A percentile compares a stretch with the other conserved stretches of the same genome.
Conservation (phyloP, 2,797 vertebrate genomes). For the Parauchenoglanis ngamensis region DNA sequence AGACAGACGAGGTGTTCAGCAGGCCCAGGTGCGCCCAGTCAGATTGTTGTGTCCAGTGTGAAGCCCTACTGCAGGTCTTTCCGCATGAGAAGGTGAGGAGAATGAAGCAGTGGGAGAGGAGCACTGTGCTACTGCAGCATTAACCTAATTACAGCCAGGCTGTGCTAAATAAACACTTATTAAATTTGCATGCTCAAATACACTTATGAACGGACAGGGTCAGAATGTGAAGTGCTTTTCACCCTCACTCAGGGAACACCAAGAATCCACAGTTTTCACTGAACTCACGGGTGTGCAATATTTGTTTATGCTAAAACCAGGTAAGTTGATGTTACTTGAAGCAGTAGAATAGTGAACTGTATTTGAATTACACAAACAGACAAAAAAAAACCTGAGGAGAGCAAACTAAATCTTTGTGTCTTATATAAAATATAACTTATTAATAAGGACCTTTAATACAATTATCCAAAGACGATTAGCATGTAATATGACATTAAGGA, state of each 20-base stretch:
- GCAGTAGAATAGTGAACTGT: neutral
- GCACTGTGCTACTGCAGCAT: constrained; percentile 54
- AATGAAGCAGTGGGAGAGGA: constrained; percentile 57
- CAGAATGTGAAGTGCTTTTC: constrained; percentile 31
- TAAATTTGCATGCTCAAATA: constrained; percentile 66
- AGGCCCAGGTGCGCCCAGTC: constrained; percentile 38
- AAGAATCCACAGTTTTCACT: constrained; percentile 15
- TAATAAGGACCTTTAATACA: neutral
- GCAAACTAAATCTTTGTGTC: neutral
- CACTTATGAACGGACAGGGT: constrained; percentile 50
- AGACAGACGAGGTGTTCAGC: constrained; percentile 44
- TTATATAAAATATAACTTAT: neutral
- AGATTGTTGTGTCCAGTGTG: constrained; percentile 39
- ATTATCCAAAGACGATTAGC: neutral
- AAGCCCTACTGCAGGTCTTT: constrained; percentile 54
- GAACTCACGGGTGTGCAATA: neutral
- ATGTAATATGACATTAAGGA: neutral
- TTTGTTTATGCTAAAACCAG: constrained; percentile 13
- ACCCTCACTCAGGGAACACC: constrained; percentile 1
- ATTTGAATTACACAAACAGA: neutral
- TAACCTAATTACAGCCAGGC: constrained; percentile 63
- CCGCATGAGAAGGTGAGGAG: constrained; percentile 60
- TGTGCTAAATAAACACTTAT: constrained; percentile 61
- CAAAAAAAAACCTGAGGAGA: neutral
- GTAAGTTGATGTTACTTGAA: neutral